A percentile compares a stretch with the other conserved stretches of the same genome.
phyloP scores from a whole-genome alignment of 2,113 vertebrate species.

The Stigmatopora nigra region DNA sequence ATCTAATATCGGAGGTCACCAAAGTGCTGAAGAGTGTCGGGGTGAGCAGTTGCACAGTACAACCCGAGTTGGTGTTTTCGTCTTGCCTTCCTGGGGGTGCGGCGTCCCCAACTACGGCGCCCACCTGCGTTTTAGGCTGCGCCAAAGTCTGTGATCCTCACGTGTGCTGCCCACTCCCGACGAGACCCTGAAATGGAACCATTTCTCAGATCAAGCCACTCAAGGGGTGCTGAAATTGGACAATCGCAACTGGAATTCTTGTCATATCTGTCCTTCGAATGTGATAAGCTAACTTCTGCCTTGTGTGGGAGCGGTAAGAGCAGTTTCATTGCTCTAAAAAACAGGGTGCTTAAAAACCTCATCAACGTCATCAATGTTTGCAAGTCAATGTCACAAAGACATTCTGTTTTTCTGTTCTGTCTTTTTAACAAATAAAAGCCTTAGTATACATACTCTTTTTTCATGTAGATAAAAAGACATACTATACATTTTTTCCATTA shows the following conservation, averaged over 20 bases:
- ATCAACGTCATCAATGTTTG: too few species aligned
- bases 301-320: too few species aligned
- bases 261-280: neutral
- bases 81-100: neutral
- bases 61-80: constrained; percentile 62
- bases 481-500: too few species aligned
- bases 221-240: neutral
- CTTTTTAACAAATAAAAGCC: too few species aligned
- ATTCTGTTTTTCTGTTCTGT: too few species aligned
- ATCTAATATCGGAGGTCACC: constrained; percentile 53
- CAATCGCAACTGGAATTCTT: neutral
- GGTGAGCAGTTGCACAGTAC: constrained; percentile 65
- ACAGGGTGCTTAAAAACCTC: too few species aligned
- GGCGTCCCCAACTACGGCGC: constrained; percentile 4
- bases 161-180: constrained; percentile 60
- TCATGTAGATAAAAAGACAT: too few species aligned
- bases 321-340: too few species aligned
- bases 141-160: constrained; percentile 47
- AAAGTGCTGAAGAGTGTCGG: constrained; percentile 58
- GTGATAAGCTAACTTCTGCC: neutral
- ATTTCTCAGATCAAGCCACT: neutral
- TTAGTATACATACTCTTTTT: too few species aligned
- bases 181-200: constrained; percentile 15
- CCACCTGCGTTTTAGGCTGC: constrained; percentile 61
- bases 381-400: too few species aligned